These are phyloP conservation scores for Catharus minimus DNA, from an alignment of 2,113 vertebrate species.

Conservation along the genomic window DNA sequence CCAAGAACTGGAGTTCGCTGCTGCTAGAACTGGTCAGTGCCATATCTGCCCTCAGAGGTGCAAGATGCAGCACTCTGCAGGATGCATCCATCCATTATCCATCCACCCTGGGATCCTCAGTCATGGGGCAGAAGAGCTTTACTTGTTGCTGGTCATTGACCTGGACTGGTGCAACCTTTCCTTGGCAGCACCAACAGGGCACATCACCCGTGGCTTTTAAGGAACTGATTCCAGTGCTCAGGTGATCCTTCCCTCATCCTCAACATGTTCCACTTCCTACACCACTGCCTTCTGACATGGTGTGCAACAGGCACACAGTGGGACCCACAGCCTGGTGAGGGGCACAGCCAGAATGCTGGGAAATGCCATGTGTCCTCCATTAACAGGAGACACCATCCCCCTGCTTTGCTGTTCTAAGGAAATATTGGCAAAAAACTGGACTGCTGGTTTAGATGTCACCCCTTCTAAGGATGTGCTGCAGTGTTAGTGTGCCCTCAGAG, in stretches of 20 bases:
- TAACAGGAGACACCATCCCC: accelerated
- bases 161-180: not conserved
- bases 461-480: not conserved
- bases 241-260: not conserved
- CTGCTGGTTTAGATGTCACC: not conserved
- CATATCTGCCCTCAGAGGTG: not conserved
- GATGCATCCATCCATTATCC: not conserved
- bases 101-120: not conserved
- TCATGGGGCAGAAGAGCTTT: not conserved
- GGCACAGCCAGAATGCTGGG: not conserved
- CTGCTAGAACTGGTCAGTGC: not conserved
- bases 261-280: accelerated
- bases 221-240: not conserved
- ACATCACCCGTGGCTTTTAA: not conserved
- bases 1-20: not conserved
- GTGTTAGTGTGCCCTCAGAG: not conserved
- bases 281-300: accelerated
- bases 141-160: not conserved
- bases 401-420: not conserved
- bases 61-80: accelerated
- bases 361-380: accelerated
- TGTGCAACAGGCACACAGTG: accelerated
- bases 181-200: not conserved
- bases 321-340: accelerated
- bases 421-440: not conserved